Base-by-base conservation (phyloP, 2,888 invertebrate species). In the Theodoxus fluviatilis region DNA sequence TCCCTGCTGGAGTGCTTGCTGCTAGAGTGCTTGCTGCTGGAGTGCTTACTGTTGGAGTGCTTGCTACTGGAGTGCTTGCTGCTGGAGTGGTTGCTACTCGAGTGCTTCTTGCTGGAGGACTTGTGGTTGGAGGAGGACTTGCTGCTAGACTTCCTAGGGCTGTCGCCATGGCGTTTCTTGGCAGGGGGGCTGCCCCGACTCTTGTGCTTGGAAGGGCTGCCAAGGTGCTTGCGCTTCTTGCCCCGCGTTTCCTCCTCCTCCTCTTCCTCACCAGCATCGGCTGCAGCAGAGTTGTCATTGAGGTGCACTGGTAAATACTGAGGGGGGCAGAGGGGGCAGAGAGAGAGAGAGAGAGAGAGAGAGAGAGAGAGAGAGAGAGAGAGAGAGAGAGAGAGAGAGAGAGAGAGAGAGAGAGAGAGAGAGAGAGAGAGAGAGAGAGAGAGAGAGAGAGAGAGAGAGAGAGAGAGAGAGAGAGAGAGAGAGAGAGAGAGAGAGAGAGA, bases 211-310 rank as follows among this genome's bases (percentile, higher is more conserved):
- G n/a, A n/a, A n/a, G n/a, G n/a, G n/a, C n/a, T n/a, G n/a, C n/a
- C n/a, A n/a, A n/a, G n/a, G n/a, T n/a, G n/a, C n/a, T n/a, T n/a
- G n/a, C n/a, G n/a, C n/a, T n/a, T n/a, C n/a, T n/a, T n/a, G n/a
- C n/a, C n/a, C n/a, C n/a, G n/a, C n/a, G n/a, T n/a, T 9, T 76
- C 76, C n/a, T 40, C 71, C 25, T 73, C 75, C 9, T 74, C 76
- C 40, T 73, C 71, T 33, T 79, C 78, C 18, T 70, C 71, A 69
- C 78, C 79, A 71, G 77, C 74, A 71, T 79, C 79, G 65, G 79
- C 80, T 80, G 73, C 18, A 74, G 76, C n/a, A 55, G 12, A 40
- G 68, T n/a, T n/a, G n/a, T n/a, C n/a, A n/a, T n/a, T n/a, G n/a
- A n/a, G n/a, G n/a, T n/a, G n/a, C n/a, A n/a, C n/a, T n/a, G n/a